Conservation (phyloP, 2,888 invertebrate genomes). For the Galeruca laticollis region DNA sequence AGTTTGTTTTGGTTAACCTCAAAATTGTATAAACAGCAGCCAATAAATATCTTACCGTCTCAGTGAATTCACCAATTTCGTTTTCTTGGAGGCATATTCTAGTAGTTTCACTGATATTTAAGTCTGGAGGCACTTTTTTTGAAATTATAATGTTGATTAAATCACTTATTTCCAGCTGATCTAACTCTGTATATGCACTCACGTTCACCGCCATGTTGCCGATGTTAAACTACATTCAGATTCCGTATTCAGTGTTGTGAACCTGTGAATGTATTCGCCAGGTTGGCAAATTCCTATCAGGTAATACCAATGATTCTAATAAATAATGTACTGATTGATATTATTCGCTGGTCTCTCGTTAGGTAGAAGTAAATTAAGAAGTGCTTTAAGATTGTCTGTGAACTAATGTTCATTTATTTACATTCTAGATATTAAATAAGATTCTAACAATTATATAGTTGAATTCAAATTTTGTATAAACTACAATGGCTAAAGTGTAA, state of each 20-base stretch:
- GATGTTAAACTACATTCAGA: constrained; percentile 5
- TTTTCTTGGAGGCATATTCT: neutral
- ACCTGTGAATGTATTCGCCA: neutral
- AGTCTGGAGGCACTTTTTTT: constrained; percentile 7
- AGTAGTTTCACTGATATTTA: constrained; percentile 13
- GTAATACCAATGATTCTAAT: constrained; percentile 3
- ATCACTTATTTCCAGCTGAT: constrained; percentile 18
- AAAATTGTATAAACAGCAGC: constrained; percentile 2
- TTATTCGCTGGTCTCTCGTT: neutral
- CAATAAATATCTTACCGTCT: constrained; percentile 2
- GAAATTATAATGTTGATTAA: constrained; percentile 8
- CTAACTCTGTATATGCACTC: constrained; percentile 14
- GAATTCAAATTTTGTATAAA: no score
- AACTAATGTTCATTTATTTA: no score
- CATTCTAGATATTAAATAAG: no score
- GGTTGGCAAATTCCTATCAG: constrained; percentile 7
- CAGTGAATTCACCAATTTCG: neutral
- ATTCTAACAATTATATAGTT: no score
- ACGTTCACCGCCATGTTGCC: constrained; percentile 13
- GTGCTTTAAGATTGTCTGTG: no score
- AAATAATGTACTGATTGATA: neutral
- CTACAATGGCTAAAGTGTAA: no score
- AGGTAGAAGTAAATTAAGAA: no score
- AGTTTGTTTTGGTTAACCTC: constrained; percentile 21
- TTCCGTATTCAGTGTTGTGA: neutral